Evolutionary conservation across 2,113 vertebrate genomes (phyloP), one percentile per base, ranked within the genome.

Genomic region (Danio rerio): DNA sequence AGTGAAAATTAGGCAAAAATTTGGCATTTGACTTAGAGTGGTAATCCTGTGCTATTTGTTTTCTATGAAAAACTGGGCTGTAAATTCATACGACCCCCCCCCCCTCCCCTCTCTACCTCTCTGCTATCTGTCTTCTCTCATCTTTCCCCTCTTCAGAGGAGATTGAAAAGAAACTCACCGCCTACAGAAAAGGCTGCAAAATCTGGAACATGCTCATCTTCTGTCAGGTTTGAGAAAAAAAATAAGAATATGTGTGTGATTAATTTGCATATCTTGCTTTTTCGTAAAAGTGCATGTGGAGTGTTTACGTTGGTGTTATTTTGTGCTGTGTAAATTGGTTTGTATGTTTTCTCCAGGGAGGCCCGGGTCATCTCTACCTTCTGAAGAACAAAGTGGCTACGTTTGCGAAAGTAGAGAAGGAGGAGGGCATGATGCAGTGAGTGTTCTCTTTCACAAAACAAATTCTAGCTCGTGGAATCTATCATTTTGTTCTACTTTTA

Each of bases 181-280:
- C 95, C 79, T 99, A 99, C 89, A 95, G 96, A 80, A 98, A 96
- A 90, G 98, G 98, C 85, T 98, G 97, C 89, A 96, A 90, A 87
- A 98, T 99, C 89, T 98, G 97, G 96, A 98, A 97, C 91, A 96
- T 99, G 97, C 94, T 99, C 62, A 96, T 99, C 80, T 99, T 97
- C 90, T 99, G 98, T 90, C 98, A 99, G 96, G 98, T 98, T 55
- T 9, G 87, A 40, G 11, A 52, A 52, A 52, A 9, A 83, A 68
- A n/a, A n/a, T n/a, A n/a, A 50, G 9, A 52, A 71, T 69, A 21
- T 66, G 58, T 73, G 62, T 52, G 21, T 42, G 43, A 59, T 11
- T 9, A 50, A 59, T 58, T 11, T 61, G 18, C 9, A 10, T 59
- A 52, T 75, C 7, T 63, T 50, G 43, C 70, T 61, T 78, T 52